Evolutionary conservation across 1,140 invertebrate genomes (phyloP).

Genomic region (Lucilia cuprina): DNA sequence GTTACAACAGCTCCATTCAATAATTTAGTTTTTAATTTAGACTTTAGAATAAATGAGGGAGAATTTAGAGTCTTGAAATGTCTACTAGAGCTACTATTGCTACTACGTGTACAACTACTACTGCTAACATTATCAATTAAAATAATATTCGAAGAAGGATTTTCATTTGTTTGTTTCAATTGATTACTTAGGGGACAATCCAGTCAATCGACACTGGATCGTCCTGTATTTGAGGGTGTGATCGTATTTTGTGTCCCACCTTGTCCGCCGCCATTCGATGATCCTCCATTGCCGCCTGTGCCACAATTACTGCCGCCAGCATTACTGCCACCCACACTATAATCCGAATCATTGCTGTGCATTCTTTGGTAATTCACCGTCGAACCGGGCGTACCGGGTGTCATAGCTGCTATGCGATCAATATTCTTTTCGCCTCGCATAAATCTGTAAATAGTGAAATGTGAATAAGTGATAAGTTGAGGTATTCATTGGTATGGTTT

Average conservation of each 20-base stretch:
- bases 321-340: conserved; percentile 51
- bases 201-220: conserved; percentile 41
- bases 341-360: conserved; percentile 79
- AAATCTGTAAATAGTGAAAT: conserved; percentile 68
- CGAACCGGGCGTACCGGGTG: conserved; percentile 71
- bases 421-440: conserved; percentile 78
- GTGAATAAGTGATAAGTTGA: neutral
- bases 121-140: conserved; percentile 18
- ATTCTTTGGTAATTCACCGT: conserved; percentile 81
- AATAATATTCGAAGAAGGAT: conserved; percentile 31
- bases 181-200: conserved; percentile 35
- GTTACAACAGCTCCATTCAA: neutral
- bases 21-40: conserved; percentile 34
- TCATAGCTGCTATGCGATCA: conserved; percentile 61
- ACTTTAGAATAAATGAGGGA: conserved; percentile 16
- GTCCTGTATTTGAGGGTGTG: conserved; percentile 39
- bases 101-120: conserved; percentile 1
- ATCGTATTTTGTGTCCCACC: conserved; percentile 55
- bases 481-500: neutral
- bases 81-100: neutral
- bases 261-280: conserved; percentile 58
- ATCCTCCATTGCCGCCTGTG: conserved; percentile 39
- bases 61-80: conserved; percentile 34
- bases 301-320: conserved; percentile 43
- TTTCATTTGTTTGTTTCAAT: conserved; percentile 20